Conservation (phyloP, 1,140 invertebrate species). For the Ephestia elutella region DNA sequence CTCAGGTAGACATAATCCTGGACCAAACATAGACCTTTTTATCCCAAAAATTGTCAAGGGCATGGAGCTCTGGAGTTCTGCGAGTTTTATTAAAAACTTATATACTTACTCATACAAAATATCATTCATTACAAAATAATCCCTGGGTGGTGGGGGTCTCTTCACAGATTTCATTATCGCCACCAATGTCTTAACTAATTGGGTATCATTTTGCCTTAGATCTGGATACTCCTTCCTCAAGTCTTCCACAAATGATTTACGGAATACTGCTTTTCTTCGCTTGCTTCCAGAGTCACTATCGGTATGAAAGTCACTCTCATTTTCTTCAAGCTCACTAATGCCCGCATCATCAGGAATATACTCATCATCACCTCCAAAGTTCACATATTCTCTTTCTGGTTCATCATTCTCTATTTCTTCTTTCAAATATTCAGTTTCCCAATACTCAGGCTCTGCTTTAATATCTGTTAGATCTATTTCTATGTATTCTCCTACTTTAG, state of each 20-base stretch:
- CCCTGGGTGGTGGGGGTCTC: slow-evolving; percentile 36
- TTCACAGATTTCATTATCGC: slow-evolving; percentile 49
- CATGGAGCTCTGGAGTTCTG: too few species aligned
- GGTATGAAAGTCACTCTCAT: slow-evolving; percentile 12
- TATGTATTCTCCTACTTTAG: background rate
- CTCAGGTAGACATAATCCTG: too few species aligned
- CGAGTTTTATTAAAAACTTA: background rate
- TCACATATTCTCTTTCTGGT: background rate
- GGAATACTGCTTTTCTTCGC: slow-evolving; percentile 6
- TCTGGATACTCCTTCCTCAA: slow-evolving; percentile 41
- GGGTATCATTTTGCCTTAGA: slow-evolving; percentile 30
- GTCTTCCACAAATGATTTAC: slow-evolving; percentile 46
- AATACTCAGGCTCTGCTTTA: background rate
- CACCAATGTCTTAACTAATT: slow-evolving; percentile 35
- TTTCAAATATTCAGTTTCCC: background rate
- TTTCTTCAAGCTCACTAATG: background rate
- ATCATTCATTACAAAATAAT: slow-evolving; percentile 45
- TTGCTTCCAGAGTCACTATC: slow-evolving; percentile 11
- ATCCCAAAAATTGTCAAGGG: too few species aligned
- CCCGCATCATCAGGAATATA: slow-evolving; percentile 23
- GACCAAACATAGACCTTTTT: too few species aligned
- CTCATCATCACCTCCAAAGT: slow-evolving; percentile 16
- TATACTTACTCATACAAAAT: slow-evolving; percentile 48
- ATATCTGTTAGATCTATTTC: background rate
- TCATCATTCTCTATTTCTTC: slow-evolving; percentile 16